phyloP scores from a whole-genome alignment of 2,113 vertebrate species.

The Hiodon alosoides region DNA sequence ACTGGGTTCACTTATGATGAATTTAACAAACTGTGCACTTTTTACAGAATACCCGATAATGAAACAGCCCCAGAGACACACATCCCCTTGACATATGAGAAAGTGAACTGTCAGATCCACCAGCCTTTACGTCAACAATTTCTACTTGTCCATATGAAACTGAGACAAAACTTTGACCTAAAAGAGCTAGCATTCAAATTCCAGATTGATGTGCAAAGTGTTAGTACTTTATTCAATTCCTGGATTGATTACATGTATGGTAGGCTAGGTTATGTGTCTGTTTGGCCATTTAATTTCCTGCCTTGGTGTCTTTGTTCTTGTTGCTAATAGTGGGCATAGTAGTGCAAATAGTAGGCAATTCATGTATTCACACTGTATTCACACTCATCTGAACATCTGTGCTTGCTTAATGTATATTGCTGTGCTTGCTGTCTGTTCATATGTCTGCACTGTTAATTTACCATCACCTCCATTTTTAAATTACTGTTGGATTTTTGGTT shows the following conservation, averaged over 20 bases:
- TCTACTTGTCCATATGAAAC: slow-evolving; percentile 4
- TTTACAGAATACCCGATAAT: slow-evolving; percentile 6
- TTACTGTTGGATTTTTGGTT: too few relatives aligned
- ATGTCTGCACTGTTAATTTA: too few relatives aligned
- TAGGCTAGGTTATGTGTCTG: neutral
- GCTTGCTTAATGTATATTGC: too few relatives aligned
- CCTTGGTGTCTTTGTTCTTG: too few relatives aligned
- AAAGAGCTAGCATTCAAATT: neutral
- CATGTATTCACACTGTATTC: too few relatives aligned
- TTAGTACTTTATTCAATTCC: slow-evolving; percentile 1
- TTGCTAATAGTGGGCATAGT: too few relatives aligned
- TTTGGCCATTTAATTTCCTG: too few relatives aligned
- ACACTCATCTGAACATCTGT: too few relatives aligned
- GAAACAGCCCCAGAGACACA: neutral
- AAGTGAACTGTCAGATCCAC: neutral
- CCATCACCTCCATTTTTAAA: too few relatives aligned
- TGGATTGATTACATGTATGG: slow-evolving; percentile 5
- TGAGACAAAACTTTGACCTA: neutral
- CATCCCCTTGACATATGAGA: slow-evolving; percentile 1
- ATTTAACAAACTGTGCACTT: slow-evolving; percentile 3
- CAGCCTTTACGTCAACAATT: neutral
- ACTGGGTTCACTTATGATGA: slow-evolving; percentile 7
- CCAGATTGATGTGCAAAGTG: neutral
- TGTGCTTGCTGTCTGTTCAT: too few relatives aligned
- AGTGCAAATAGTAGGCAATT: too few relatives aligned